phyloP scores from a whole-genome alignment of 2,888 invertebrate species.

The Unio pictorum region DNA sequence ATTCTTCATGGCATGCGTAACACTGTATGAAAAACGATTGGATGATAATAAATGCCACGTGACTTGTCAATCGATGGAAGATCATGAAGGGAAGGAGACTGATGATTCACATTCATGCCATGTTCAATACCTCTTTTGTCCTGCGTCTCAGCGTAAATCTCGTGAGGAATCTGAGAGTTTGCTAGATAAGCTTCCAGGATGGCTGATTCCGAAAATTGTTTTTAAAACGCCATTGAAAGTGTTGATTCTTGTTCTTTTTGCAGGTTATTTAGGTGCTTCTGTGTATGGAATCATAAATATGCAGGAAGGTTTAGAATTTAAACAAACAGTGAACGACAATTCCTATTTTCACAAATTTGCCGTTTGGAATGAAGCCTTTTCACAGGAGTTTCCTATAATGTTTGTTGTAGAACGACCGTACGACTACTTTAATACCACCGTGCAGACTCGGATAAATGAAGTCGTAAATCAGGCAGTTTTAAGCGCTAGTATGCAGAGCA shows the following conservation, averaged over 20 bases:
- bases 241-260: conserved; percentile 34
- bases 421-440: conserved; percentile 8
- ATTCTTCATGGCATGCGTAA: conserved; percentile 35
- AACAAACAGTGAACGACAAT: conserved; percentile 18
- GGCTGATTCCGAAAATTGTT: conserved; percentile 39
- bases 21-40: conserved; percentile 71
- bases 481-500: conserved; percentile 14
- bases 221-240: conserved; percentile 29
- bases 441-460: conserved; percentile 3
- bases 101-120: conserved; percentile 1
- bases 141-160: conserved; percentile 1
- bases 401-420: conserved; percentile 12
- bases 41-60: conserved; percentile 48
- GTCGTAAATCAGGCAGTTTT: conserved; percentile 9
- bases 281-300: conserved; percentile 27
- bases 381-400: conserved; percentile 11
- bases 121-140: conserved; percentile 10
- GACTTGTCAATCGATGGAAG: conserved; percentile 8
- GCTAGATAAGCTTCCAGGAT: conserved; percentile 41
- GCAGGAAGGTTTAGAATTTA: conserved; percentile 27
- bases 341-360: conserved; percentile 29
- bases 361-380: conserved; percentile 16
- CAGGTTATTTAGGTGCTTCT: conserved; percentile 33
- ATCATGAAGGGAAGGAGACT: conserved; percentile 9
- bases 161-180: conserved; percentile 35